Evolutionary conservation across 2,797 vertebrate genomes (phyloP), one percentile per base, ranked within the genome.

Genomic region (Rhadinocentrus ornatus): DNA sequence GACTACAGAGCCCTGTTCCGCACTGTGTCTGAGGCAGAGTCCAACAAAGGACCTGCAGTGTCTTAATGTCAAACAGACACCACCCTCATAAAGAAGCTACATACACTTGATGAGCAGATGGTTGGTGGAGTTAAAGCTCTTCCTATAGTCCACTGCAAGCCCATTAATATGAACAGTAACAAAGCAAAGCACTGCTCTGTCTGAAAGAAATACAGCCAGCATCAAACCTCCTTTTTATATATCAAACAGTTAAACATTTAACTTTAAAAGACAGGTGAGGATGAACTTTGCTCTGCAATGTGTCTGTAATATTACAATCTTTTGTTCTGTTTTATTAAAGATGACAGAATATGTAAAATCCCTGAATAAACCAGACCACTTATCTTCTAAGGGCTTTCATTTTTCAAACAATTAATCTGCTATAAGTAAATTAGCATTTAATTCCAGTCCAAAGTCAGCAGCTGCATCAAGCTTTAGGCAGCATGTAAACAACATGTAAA

Each of bases 201-300:
- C 62, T 66, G 57, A 31, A 55, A 59, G 8, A 50, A 67, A 54
- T 9, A 62, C 32, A 66, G 63, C 31, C 55, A 69, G 32, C 32
- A 63, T 34, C 60, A 64, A 70, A 67, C 66, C 0, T 29, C 26
- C 16, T 15, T 24, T 70, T 34, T 64, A 74, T 68, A 35, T 26
- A 76, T 58, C 18, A 31, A 3, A 64, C 7, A 46, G 44, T 20
- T n/a, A 6, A 46, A 46, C 44, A 46, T 46, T 46, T 46, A 46
- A 46, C 44, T n/a, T n/a, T 7, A 9, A n/a, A 46, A 46, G 16
- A 46, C 18, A 46, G 8, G 7, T 46, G 44, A n/a, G 8, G 44
- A 46, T 20, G 7, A n/a, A n/a, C 2, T 20, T 46, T 46, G 44
- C 9, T 7, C 15, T n/a, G 20, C 44, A n/a, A n/a, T n/a, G 6